phyloP scores from a whole-genome alignment of 2,888 invertebrate genomes.

The Drosophila borealis region DNA sequence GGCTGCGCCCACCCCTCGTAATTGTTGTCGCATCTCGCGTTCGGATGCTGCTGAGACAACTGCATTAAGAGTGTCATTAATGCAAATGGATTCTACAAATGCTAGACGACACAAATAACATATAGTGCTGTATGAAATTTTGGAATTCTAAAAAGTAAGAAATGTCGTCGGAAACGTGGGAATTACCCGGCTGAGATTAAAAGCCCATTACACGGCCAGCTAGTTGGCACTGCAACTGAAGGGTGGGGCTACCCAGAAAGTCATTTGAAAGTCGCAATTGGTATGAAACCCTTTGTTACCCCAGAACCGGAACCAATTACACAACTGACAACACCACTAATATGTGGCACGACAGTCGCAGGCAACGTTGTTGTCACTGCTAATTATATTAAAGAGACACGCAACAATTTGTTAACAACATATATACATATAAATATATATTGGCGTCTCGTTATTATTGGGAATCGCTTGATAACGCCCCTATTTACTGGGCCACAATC shows the following conservation, averaged over 20 bases:
- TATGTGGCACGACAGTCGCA: slow-evolving; percentile 32
- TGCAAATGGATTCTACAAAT: slow-evolving; percentile 75
- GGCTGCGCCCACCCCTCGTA: slow-evolving; percentile 29
- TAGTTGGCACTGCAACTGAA: neutral
- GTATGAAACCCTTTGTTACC: slow-evolving; percentile 47
- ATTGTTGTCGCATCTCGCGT: slow-evolving; percentile 45
- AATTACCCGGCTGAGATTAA: slow-evolving; percentile 59
- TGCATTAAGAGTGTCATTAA: slow-evolving; percentile 73
- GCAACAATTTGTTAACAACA: slow-evolving; percentile 46
- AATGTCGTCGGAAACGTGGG: slow-evolving; percentile 32
- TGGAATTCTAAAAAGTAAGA: slow-evolving; percentile 31
- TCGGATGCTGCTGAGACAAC: slow-evolving; percentile 32
- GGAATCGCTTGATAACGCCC: slow-evolving; percentile 57
- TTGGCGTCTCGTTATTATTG: slow-evolving; percentile 40
- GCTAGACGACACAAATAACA: slow-evolving; percentile 27
- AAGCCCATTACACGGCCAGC: slow-evolving; percentile 51
- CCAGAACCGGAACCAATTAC: slow-evolving; percentile 36
- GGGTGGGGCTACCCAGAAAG: slow-evolving; percentile 28
- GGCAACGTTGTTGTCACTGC: slow-evolving; percentile 64
- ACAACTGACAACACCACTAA: slow-evolving; percentile 50
- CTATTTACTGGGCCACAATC: slow-evolving; percentile 53
- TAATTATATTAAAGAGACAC: slow-evolving; percentile 73
- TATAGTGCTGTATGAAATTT: slow-evolving; percentile 30
- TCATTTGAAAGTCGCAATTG: slow-evolving; percentile 54
- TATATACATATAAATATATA: slow-evolving; percentile 12